Evolutionary conservation across 2,888 invertebrate genomes (phyloP).

Genomic region (Sicus ferrugineus): DNA sequence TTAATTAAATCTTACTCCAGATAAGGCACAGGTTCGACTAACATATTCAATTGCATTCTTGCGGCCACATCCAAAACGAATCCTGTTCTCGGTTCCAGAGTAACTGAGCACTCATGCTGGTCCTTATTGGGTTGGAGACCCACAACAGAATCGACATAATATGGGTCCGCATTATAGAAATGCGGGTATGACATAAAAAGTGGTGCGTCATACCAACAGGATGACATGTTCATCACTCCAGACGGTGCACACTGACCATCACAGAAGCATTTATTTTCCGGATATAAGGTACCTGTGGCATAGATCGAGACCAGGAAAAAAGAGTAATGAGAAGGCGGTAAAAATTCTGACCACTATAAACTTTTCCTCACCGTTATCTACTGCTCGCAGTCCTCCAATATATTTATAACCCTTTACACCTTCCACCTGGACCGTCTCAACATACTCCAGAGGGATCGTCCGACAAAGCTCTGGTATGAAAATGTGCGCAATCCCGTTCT

Average conservation of each 20-base stretch:
- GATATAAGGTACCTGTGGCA: slow-evolving; percentile 67
- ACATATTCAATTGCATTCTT: slow-evolving; percentile 78
- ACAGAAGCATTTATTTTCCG: slow-evolving; percentile 75
- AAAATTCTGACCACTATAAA: background rate
- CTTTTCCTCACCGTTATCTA: slow-evolving; percentile 71
- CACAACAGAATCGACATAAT: slow-evolving; percentile 70
- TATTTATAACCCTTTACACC: slow-evolving; percentile 75
- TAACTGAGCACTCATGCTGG: slow-evolving; percentile 77
- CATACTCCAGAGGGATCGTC: slow-evolving; percentile 70
- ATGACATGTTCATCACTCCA: slow-evolving; percentile 76
- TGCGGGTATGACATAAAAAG: slow-evolving; percentile 84
- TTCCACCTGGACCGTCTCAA: slow-evolving; percentile 67
- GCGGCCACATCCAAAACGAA: slow-evolving; percentile 78
- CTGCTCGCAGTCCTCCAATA: slow-evolving; percentile 69
- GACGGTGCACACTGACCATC: slow-evolving; percentile 73
- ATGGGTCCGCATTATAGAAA: slow-evolving; percentile 79
- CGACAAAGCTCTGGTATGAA: slow-evolving; percentile 82
- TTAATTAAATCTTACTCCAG: slow-evolving; percentile 69
- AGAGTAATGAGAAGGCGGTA: background rate
- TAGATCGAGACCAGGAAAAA: background rate
- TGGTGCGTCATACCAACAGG: slow-evolving; percentile 80
- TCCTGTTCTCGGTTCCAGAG: slow-evolving; percentile 78
- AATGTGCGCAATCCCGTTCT: slow-evolving; percentile 68
- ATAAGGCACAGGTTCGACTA: slow-evolving; percentile 70
- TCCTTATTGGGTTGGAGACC: slow-evolving; percentile 76